Conservation (phyloP, 2,797 vertebrate genomes). For the Staurois parvus region DNA sequence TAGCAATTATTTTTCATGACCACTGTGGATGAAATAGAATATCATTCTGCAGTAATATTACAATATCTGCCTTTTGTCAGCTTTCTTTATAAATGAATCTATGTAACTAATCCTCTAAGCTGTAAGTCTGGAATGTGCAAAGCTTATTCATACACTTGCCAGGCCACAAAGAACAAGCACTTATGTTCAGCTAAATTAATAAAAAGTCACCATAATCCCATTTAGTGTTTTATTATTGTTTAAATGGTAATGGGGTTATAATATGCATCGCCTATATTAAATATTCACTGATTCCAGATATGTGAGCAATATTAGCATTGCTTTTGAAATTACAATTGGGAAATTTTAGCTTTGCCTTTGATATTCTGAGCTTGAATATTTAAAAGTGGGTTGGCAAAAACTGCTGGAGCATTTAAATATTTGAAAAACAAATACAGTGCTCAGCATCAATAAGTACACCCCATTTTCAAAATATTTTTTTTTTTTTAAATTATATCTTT, state of each 20-base stretch:
- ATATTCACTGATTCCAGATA: neutral
- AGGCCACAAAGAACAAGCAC: conserved; percentile 2
- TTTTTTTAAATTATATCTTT: too few relatives aligned
- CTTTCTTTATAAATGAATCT: neutral
- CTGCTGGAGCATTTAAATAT: neutral
- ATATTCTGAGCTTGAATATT: too few relatives aligned
- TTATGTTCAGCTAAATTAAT: conserved; percentile 2
- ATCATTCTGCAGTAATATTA: conserved; percentile 7
- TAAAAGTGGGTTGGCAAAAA: neutral
- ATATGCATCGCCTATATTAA: neutral
- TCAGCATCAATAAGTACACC: too few relatives aligned
- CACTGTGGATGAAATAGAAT: neutral
- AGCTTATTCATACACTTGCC: conserved; percentile 10
- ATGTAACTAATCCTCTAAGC: conserved; percentile 13
- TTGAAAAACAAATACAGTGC: too few relatives aligned
- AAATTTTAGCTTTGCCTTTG: too few relatives aligned
- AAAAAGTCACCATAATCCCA: conserved; percentile 1
- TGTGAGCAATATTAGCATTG: neutral
- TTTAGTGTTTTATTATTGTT: conserved; percentile 28
- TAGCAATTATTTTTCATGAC: conserved; percentile 3
- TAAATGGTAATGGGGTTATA: conserved; percentile 16
- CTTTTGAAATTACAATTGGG: neutral
- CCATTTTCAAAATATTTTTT: too few relatives aligned
- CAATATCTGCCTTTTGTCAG: conserved; percentile 6
- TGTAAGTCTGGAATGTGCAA: neutral